Evolutionary conservation across 2,888 invertebrate genomes (phyloP).

Genomic region (Ommatoiulus sabulosus): DNA sequence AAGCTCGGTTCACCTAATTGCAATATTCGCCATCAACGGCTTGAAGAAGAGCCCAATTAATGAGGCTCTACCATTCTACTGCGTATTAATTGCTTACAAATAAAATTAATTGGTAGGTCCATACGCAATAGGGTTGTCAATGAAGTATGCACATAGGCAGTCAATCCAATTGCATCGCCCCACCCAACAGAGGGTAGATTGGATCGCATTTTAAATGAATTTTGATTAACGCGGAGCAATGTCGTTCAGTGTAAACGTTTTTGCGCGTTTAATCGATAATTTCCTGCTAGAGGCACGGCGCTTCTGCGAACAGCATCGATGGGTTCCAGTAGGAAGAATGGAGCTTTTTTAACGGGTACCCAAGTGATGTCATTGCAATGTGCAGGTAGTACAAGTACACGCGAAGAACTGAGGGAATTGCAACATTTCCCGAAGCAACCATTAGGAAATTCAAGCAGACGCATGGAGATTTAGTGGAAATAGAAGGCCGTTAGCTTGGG

Average conservation of each 20-base stretch:
- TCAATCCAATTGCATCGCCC: slow-evolving; percentile 13
- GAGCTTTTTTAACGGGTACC: slow-evolving; percentile 6
- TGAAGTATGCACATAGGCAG: background rate
- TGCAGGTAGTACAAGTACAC: background rate
- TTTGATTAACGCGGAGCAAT: slow-evolving; percentile 35
- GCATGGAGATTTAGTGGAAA: slow-evolving; percentile 44
- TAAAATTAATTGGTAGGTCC: slow-evolving; percentile 18
- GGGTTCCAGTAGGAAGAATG: background rate
- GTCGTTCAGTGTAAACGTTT: slow-evolving; percentile 29
- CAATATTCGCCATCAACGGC: background rate
- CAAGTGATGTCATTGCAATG: slow-evolving; percentile 17
- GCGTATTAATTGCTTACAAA: background rate
- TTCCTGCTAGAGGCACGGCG: background rate
- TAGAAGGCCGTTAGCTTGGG: slow-evolving; percentile 35
- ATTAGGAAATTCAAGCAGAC: slow-evolving; percentile 48
- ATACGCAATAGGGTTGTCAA: background rate
- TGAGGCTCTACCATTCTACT: background rate
- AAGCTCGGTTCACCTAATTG: slow-evolving; percentile 6
- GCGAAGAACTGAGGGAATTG: slow-evolving; percentile 25
- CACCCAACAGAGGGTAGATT: background rate
- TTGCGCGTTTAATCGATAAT: slow-evolving; percentile 19
- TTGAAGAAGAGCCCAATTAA: slow-evolving; percentile 25
- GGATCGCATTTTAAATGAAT: slow-evolving; percentile 31
- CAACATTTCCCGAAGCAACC: slow-evolving; percentile 22
- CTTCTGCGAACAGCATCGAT: slow-evolving; percentile 29